These are phyloP conservation scores for Chrysotoxum bicinctum DNA, from an alignment of 2,888 invertebrate species.

Conservation along the genomic window DNA sequence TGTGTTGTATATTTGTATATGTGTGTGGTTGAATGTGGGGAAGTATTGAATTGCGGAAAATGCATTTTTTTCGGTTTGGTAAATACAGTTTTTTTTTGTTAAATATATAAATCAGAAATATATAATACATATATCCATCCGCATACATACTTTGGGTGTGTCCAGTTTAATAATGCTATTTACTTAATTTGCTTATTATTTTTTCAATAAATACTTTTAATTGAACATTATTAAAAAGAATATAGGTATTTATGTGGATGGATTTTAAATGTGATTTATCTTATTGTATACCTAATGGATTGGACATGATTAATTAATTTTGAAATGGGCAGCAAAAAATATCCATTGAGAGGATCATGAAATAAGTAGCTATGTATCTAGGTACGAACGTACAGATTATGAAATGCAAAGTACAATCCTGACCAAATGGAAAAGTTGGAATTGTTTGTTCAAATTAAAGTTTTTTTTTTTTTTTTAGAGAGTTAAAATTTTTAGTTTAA, in stretches of 20 bases:
- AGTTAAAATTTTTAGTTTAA: too few relatives aligned
- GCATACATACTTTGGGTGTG: constrained; percentile 14
- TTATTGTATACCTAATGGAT: background rate
- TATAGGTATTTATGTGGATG: background rate
- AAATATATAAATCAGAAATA: constrained; percentile 7
- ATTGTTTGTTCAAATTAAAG: too few relatives aligned
- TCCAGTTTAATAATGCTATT: constrained; percentile 25
- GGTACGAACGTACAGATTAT: background rate
- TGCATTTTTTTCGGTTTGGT: constrained; percentile 43
- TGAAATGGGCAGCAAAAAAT: background rate
- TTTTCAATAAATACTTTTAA: constrained; percentile 16
- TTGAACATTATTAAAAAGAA: constrained; percentile 4
- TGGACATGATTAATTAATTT: background rate
- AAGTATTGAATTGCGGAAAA: constrained; percentile 39
- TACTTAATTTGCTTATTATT: constrained; percentile 23
- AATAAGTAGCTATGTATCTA: background rate
- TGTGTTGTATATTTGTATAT: background rate
- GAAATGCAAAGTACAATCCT: background rate
- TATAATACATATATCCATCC: background rate
- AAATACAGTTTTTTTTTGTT: constrained; percentile 22
- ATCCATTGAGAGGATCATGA: background rate
- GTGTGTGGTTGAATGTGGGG: background rate
- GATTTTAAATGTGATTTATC: background rate
- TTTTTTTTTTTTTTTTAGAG: too few relatives aligned
- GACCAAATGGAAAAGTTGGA: too few relatives aligned